phyloP scores from a whole-genome alignment of 2,113 vertebrate species.

The Indicator maculatus region DNA sequence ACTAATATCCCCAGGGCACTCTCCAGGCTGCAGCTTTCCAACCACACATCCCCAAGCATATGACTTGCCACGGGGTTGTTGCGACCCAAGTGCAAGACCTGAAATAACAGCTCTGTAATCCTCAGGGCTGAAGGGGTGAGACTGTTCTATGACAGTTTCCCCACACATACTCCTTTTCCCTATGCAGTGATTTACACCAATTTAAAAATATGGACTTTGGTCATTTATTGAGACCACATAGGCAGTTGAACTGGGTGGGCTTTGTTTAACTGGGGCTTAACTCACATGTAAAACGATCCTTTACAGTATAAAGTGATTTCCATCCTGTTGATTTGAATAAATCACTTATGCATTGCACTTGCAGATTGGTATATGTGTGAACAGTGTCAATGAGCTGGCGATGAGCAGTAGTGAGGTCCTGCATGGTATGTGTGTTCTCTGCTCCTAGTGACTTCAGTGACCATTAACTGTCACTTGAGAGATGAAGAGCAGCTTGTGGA shows the following conservation, averaged over 20 bases:
- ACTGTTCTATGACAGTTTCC: not conserved
- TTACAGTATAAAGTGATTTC: not conserved
- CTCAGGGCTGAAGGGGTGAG: not conserved
- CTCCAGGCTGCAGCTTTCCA: too few relatives aligned
- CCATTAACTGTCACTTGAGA: not conserved
- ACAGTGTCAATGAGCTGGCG: not conserved
- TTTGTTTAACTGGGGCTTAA: not conserved
- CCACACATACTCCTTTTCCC: not conserved
- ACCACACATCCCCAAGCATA: too few relatives aligned
- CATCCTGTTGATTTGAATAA: not conserved
- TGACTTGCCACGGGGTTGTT: too few relatives aligned
- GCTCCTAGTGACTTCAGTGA: not conserved
- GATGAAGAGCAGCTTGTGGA: not conserved
- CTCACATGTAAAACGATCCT: not conserved
- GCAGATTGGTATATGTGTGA: rapidly evolving
- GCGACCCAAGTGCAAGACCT: too few relatives aligned
- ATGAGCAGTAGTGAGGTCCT: not conserved
- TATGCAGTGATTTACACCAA: not conserved
- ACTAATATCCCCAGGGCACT: too few relatives aligned
- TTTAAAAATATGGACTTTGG: not conserved
- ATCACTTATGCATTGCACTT: not conserved
- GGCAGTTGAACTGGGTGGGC: not conserved
- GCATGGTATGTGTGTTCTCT: not conserved
- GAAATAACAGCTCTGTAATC: not conserved
- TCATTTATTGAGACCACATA: not conserved